These are phyloP conservation scores for Drosophila yakuba DNA, from an alignment of 1,140 invertebrate genomes.

Conservation along the genomic window DNA sequence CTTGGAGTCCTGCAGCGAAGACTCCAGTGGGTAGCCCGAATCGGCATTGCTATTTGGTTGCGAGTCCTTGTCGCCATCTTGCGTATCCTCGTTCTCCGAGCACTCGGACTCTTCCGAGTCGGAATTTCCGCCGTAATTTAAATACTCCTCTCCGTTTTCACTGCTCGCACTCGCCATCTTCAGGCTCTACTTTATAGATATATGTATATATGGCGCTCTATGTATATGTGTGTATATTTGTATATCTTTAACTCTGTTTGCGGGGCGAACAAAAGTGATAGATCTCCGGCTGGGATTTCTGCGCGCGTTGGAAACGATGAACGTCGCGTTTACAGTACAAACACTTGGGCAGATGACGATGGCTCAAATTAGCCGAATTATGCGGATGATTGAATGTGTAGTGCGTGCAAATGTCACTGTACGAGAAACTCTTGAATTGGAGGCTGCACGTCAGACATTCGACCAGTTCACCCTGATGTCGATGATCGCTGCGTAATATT, in stretches of 20 bases:
- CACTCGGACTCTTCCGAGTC: constrained; percentile 67
- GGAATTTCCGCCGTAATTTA: constrained; percentile 22
- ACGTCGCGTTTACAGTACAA: constrained; percentile 62
- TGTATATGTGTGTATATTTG: neutral
- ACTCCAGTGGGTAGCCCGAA: constrained; percentile 1
- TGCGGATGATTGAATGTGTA: constrained; percentile 31
- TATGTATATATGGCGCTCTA: neutral
- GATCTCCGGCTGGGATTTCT: constrained; percentile 18
- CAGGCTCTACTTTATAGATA: neutral
- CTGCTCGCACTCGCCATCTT: constrained; percentile 24
- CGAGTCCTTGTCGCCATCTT: constrained; percentile 11
- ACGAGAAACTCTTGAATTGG: constrained; percentile 43
- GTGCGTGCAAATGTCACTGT: constrained; percentile 68
- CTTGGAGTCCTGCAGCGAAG: neutral
- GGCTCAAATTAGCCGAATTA: too few relatives aligned
- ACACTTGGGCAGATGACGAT: constrained; percentile 35
- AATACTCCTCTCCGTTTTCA: constrained; percentile 9
- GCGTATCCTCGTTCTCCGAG: constrained; percentile 59
- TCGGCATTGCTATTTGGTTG: constrained; percentile 4
- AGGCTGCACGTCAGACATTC: constrained; percentile 64
- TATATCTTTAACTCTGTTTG: constrained; percentile 17
- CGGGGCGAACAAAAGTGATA: constrained; percentile 62
- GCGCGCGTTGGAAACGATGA: constrained; percentile 37
- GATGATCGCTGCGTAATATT: constrained; percentile 60
- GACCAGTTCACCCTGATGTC: constrained; percentile 35